These are phyloP conservation scores for Leuciscus idus DNA, from an alignment of 2,113 vertebrate genomes.

Conservation along the genomic window DNA sequence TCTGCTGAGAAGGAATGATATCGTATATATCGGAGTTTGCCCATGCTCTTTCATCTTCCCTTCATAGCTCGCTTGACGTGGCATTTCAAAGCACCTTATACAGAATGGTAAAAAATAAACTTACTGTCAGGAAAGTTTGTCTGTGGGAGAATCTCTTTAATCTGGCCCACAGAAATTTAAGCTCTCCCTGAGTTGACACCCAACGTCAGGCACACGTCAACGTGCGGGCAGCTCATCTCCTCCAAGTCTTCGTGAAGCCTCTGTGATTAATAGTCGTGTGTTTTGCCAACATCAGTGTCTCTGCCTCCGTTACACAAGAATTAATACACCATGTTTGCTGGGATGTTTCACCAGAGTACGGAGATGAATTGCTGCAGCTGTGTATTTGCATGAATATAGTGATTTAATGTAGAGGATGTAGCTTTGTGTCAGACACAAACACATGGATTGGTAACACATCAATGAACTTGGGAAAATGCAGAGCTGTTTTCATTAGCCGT, in stretches of 20 bases:
- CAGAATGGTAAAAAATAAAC: conserved; percentile 51
- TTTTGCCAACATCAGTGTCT: conserved; percentile 27
- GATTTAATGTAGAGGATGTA: conserved; percentile 20
- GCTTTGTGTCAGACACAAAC: conserved; percentile 29
- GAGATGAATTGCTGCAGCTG: conserved; percentile 30
- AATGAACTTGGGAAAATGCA: conserved; percentile 2
- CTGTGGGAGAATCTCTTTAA: conserved; percentile 43
- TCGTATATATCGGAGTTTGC: neutral
- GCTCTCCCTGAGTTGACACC: conserved; percentile 32
- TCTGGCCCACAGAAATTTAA: conserved; percentile 42
- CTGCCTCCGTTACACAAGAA: conserved; percentile 31
- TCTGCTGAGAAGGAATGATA: conserved; percentile 41
- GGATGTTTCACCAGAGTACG: neutral
- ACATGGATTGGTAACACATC: conserved; percentile 26
- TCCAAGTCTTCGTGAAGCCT: conserved; percentile 16
- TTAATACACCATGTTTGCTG: conserved; percentile 36
- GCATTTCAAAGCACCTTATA: conserved; percentile 54
- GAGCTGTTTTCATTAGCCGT: conserved; percentile 33
- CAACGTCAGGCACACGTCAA: conserved; percentile 20
- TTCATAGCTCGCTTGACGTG: conserved; percentile 30
- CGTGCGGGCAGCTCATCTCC: conserved; percentile 27
- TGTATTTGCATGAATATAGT: conserved; percentile 32
- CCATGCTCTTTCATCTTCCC: conserved; percentile 48
- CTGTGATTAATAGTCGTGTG: conserved; percentile 41
- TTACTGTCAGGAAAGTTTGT: conserved; percentile 7